Conservation (phyloP, 2,888 invertebrate genomes). For the Parnassius glacialis region DNA sequence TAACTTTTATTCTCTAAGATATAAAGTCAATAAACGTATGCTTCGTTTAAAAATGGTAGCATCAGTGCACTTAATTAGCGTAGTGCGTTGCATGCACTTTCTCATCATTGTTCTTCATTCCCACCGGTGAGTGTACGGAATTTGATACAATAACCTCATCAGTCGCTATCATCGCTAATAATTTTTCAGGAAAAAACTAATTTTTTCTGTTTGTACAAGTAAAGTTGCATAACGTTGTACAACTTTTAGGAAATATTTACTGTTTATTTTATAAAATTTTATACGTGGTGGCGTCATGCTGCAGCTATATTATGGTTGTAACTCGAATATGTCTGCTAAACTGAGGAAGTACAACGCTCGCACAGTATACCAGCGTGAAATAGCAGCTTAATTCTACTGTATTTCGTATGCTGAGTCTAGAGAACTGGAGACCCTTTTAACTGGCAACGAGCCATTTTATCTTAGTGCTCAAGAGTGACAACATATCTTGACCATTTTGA, state of each 20-base stretch:
- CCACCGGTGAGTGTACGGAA: slow-evolving; percentile 19
- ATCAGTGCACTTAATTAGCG: slow-evolving; percentile 9
- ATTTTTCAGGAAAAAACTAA: slow-evolving; percentile 21
- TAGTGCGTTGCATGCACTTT: slow-evolving; percentile 24
- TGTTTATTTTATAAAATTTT: background rate
- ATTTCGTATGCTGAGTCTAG: no score
- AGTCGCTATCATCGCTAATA: slow-evolving; percentile 15
- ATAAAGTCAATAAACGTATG: slow-evolving; percentile 6
- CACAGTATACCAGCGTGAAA: no score
- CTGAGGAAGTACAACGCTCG: no score
- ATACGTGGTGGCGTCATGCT: no score
- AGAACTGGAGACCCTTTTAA: no score
- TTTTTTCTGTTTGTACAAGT: slow-evolving; percentile 5
- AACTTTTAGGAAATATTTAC: background rate
- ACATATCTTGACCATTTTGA: no score
- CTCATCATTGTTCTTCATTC: slow-evolving; percentile 23
- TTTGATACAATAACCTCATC: slow-evolving; percentile 22
- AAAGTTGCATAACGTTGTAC: no score
- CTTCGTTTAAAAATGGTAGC: slow-evolving; percentile 2
- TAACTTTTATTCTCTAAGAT: background rate
- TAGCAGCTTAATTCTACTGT: no score
- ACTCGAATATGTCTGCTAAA: no score
- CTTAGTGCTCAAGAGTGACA: no score
- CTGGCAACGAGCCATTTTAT: no score
- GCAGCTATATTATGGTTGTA: no score